Conservation (phyloP, 2,113 vertebrate genomes). For the Columba livia region DNA sequence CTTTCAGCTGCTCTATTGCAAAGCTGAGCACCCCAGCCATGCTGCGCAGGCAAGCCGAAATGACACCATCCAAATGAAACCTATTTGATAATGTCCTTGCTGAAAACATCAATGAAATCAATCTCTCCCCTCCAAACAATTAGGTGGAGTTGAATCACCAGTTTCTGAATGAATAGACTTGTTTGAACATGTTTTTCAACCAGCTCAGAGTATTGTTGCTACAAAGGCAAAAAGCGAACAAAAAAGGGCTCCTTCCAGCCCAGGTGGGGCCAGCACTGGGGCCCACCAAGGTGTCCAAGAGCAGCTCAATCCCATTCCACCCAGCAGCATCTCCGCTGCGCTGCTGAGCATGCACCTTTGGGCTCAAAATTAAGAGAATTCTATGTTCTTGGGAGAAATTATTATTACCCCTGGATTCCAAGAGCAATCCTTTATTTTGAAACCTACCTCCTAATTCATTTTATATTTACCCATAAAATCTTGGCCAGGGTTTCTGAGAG, state of each 20-base stretch:
- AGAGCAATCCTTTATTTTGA: conserved; percentile 41
- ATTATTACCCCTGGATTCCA: background rate
- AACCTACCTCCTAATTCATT: conserved; percentile 20
- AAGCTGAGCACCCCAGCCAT: background rate
- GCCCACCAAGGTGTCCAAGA: background rate
- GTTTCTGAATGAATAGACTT: background rate
- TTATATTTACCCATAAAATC: conserved; percentile 33
- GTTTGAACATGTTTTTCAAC: background rate
- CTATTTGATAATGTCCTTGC: background rate
- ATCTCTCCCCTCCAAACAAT: background rate
- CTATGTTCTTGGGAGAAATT: background rate
- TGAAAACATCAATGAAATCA: background rate
- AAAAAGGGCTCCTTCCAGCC: background rate
- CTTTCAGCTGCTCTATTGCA: background rate
- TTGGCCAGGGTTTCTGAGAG: background rate
- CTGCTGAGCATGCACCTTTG: background rate
- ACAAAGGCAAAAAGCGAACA: background rate
- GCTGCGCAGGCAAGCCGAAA: background rate
- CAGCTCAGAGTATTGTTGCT: background rate
- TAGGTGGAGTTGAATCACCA: background rate
- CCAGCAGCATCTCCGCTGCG: accelerated
- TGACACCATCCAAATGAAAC: background rate
- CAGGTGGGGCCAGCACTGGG: background rate
- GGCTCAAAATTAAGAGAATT: background rate
- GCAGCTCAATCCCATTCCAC: background rate